These are phyloP conservation scores for Poecilia latipinna DNA, from an alignment of 2,113 vertebrate species.

Conservation along the genomic window DNA sequence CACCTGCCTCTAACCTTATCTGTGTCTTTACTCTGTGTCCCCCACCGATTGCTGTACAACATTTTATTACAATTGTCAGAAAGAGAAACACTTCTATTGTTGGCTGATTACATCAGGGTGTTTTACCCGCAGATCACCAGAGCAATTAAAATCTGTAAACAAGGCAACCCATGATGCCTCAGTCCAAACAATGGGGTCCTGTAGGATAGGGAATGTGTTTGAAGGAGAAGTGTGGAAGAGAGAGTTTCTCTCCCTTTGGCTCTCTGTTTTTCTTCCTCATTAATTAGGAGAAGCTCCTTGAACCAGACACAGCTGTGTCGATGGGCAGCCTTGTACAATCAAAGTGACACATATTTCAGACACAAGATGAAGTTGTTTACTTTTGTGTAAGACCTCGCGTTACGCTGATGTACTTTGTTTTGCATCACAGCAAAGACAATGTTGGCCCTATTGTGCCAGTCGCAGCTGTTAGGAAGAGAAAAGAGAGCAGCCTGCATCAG, in stretches of 20 bases:
- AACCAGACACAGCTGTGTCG: slow-evolving; percentile 75
- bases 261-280: slow-evolving; percentile 50
- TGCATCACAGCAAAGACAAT: slow-evolving; percentile 57
- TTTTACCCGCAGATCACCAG: slow-evolving; percentile 86
- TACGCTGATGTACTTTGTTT: slow-evolving; percentile 73
- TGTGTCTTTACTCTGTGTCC: slow-evolving; percentile 45
- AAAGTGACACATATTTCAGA: slow-evolving; percentile 79
- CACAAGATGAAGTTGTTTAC: slow-evolving; percentile 81
- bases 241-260: slow-evolving; percentile 60
- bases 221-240: slow-evolving; percentile 75
- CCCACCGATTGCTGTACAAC: slow-evolving; percentile 56
- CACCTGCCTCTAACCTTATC: slow-evolving; percentile 42
- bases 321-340: slow-evolving; percentile 77
- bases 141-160: slow-evolving; percentile 94
- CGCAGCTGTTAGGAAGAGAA: slow-evolving; percentile 61
- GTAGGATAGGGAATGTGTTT: slow-evolving; percentile 77
- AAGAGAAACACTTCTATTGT: slow-evolving; percentile 85
- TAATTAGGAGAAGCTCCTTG: slow-evolving; percentile 82
- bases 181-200: slow-evolving; percentile 82
- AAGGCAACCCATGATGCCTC: slow-evolving; percentile 83
- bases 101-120: slow-evolving; percentile 84
- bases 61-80: slow-evolving; percentile 90
- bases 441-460: slow-evolving; percentile 55
- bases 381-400: slow-evolving; percentile 76
- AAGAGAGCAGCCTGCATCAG: slow-evolving; percentile 40